Percentiles rank a stretch among this genome's conserved stretches.
phyloP scores from a whole-genome alignment of 2,888 invertebrate species.

The Tricholauxania praeusta region DNA sequence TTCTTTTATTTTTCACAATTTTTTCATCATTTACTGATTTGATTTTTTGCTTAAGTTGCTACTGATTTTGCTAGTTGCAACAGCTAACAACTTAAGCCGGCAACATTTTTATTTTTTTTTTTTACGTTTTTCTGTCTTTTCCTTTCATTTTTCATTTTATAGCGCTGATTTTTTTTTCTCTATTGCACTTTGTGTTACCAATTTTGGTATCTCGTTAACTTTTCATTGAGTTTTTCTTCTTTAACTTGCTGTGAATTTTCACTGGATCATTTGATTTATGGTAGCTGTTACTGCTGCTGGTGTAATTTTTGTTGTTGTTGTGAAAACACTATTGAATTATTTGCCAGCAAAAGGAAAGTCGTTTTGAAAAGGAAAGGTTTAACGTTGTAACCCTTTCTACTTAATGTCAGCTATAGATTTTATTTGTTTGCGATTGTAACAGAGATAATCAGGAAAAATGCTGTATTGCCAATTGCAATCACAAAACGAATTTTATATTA shows the following conservation, averaged over 20 bases:
- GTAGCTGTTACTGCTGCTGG: neutral
- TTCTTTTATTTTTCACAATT: neutral
- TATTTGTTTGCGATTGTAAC: too few species aligned
- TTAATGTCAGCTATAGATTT: too few species aligned
- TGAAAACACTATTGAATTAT: neutral
- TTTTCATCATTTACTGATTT: neutral
- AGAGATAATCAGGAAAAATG: too few species aligned
- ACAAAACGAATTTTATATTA: too few species aligned
- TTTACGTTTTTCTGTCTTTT: neutral
- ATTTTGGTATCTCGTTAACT: conserved; percentile 7
- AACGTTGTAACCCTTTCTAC: too few species aligned
- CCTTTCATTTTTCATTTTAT: neutral
- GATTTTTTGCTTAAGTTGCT: neutral
- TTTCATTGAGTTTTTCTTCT: neutral
- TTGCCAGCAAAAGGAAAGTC: neutral
- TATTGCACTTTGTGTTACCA: neutral
- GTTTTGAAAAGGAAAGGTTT: conserved; percentile 17
- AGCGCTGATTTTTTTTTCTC: neutral
- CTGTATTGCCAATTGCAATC: too few species aligned
- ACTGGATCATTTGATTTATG: conserved; percentile 6
- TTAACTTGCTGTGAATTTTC: neutral
- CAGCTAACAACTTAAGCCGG: neutral
- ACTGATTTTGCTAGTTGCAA: conserved; percentile 7
- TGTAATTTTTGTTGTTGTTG: conserved; percentile 1
- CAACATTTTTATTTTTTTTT: neutral